phyloP scores from a whole-genome alignment of 2,797 vertebrate genomes.

The Typhlichthys eigenmanni region DNA sequence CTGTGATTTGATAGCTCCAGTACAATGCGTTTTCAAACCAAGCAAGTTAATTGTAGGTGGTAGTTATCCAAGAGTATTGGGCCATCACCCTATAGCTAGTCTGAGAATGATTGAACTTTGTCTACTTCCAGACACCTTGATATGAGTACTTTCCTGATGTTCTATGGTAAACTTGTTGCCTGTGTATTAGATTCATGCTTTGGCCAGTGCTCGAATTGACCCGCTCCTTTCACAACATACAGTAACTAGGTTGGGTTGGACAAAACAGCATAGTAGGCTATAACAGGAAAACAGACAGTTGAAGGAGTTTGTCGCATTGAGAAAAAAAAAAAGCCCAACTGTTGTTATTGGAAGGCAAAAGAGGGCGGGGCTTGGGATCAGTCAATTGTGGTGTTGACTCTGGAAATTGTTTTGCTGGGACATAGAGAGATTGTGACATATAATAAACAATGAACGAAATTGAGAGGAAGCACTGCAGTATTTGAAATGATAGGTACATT shows the following conservation, averaged over 20 bases:
- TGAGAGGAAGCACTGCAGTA: conserved; percentile 14
- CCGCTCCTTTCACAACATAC: too few relatives aligned
- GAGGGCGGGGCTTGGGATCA: conserved; percentile 8
- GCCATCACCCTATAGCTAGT: conserved; percentile 34
- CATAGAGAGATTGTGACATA: conserved; percentile 36
- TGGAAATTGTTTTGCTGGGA: conserved; percentile 56
- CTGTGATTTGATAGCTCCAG: too few relatives aligned
- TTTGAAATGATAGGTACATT: conserved; percentile 5
- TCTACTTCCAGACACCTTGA: conserved; percentile 44
- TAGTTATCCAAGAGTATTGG: conserved; percentile 19
- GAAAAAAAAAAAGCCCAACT: too few relatives aligned
- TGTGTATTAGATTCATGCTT: conserved; percentile 18
- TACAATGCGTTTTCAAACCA: too few relatives aligned
- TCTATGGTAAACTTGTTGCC: conserved; percentile 30
- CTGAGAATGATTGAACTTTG: conserved; percentile 45
- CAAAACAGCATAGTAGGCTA: too few relatives aligned
- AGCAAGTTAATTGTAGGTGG: conserved; percentile 1
- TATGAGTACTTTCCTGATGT: conserved; percentile 43
- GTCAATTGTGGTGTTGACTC: conserved; percentile 69
- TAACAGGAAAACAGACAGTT: too few relatives aligned
- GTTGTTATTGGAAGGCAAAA: too few relatives aligned
- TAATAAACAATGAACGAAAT: conserved; percentile 15
- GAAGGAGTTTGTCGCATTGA: too few relatives aligned
- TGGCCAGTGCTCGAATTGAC: conserved; percentile 29
- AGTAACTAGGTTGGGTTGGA: too few relatives aligned